A percentile compares a stretch with the other conserved stretches of the same genome.
Conservation (phyloP, 2,113 vertebrate genomes). For the Nycticryphes semicollaris region DNA sequence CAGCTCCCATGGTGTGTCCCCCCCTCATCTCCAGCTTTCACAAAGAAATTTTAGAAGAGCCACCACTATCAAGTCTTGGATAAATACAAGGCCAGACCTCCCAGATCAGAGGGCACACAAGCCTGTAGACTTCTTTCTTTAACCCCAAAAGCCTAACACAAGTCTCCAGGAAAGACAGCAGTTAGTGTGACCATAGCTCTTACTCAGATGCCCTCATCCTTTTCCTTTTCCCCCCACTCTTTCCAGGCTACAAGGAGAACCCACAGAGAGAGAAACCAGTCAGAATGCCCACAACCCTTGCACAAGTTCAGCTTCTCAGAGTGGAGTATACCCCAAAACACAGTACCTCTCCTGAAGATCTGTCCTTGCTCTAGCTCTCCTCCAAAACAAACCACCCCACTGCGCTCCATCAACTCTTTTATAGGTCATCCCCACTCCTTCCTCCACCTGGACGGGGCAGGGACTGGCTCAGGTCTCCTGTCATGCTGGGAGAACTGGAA, state of each 20-base stretch:
- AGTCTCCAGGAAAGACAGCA: not conserved
- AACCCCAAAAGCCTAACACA: not conserved
- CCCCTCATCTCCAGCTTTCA: fast-evolving
- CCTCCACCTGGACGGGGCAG: not conserved
- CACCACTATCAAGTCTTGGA: not conserved
- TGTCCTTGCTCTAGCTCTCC: not conserved
- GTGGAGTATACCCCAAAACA: fast-evolving
- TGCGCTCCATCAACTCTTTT: fast-evolving
- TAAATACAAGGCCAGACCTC: not conserved
- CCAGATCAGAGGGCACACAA: not conserved
- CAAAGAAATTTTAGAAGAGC: not conserved
- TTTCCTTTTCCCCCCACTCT: too few relatives aligned
- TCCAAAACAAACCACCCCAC: fast-evolving
- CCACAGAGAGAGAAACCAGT: not conserved
- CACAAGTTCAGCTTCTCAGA: not conserved
- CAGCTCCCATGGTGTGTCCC: not conserved
- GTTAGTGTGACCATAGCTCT: fast-evolving
- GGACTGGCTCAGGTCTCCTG: not conserved
- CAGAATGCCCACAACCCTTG: not conserved
- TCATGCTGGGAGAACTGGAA: not conserved
- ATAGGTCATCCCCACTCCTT: fast-evolving
- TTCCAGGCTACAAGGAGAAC: not conserved
- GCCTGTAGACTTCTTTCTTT: not conserved
- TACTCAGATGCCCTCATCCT: not conserved
- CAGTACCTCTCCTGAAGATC: not conserved